Evolutionary conservation across 2,113 vertebrate genomes (phyloP).

Genomic region (Ceyx melanurus): DNA sequence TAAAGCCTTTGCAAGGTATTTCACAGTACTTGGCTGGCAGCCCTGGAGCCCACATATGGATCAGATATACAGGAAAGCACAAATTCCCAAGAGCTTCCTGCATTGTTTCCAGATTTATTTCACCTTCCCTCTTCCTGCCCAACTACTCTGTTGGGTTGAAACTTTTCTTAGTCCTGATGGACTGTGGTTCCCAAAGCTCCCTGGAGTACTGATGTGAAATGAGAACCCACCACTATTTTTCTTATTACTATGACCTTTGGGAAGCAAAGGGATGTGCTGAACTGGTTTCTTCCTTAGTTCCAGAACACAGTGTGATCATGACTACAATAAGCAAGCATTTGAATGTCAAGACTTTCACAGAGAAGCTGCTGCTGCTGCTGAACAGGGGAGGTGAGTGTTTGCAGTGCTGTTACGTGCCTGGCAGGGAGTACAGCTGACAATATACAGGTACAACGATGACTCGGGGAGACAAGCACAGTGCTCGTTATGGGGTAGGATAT

Average conservation of each 20-base stretch:
- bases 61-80: not conserved
- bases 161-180: not conserved
- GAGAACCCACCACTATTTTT: not conserved
- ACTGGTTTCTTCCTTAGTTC: conserved; percentile 75
- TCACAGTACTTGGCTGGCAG: not conserved
- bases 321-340: conserved; percentile 85
- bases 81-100: not conserved
- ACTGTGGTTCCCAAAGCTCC: not conserved
- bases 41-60: not conserved
- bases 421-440: not conserved
- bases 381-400: conserved; percentile 89
- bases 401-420: not conserved
- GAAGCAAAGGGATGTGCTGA: not conserved
- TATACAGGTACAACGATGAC: not conserved
- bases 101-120: not conserved
- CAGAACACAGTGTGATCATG: conserved; percentile 92
- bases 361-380: conserved; percentile 91
- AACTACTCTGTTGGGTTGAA: not conserved
- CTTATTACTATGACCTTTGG: not conserved
- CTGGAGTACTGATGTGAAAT: not conserved
- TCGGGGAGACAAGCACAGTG: rapidly evolving
- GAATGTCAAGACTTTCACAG: conserved; percentile 92
- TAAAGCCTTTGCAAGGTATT: not conserved
- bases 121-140: not conserved
- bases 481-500: not conserved